Conservation (phyloP, 1,140 invertebrate species). For the Euwallacea fornicatus region DNA sequence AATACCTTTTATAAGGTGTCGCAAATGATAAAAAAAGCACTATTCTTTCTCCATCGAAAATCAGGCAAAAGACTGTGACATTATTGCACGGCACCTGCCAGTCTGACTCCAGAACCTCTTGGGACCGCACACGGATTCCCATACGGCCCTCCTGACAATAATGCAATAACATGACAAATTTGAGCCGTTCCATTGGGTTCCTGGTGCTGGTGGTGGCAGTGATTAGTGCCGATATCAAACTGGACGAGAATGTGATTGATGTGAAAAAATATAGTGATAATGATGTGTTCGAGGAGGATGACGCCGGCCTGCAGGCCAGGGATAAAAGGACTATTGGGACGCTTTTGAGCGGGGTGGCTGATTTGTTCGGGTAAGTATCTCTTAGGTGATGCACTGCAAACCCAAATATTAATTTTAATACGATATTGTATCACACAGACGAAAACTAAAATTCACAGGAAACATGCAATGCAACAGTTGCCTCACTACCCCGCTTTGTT, state of each 20-base stretch:
- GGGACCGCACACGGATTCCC: constrained; percentile 9
- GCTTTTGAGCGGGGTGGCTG: constrained; percentile 30
- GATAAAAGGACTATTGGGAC: constrained; percentile 37
- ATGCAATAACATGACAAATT: constrained; percentile 27
- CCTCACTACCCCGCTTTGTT: no score
- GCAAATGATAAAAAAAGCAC: constrained; percentile 30
- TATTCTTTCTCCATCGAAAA: constrained; percentile 29
- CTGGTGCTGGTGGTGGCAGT: constrained; percentile 29
- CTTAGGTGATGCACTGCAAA: background rate
- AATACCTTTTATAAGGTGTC: constrained; percentile 33
- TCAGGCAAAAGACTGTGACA: constrained; percentile 14
- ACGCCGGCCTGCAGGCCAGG: constrained; percentile 18
- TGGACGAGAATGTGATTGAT: background rate
- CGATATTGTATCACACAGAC: no score
- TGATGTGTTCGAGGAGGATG: constrained; percentile 19
- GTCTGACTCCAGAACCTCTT: constrained; percentile 16
- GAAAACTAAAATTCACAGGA: no score
- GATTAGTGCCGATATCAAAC: constrained; percentile 20
- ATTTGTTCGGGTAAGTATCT: constrained; percentile 34
- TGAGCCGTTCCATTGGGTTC: constrained; percentile 7
- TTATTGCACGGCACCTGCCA: background rate
- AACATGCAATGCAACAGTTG: no score
- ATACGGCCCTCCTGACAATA: constrained; percentile 3
- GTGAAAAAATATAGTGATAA: constrained; percentile 1
- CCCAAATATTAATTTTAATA: background rate